These are phyloP conservation scores for Plectus sambesii DNA, from an alignment of 1,140 invertebrate species.

Conservation along the genomic window DNA sequence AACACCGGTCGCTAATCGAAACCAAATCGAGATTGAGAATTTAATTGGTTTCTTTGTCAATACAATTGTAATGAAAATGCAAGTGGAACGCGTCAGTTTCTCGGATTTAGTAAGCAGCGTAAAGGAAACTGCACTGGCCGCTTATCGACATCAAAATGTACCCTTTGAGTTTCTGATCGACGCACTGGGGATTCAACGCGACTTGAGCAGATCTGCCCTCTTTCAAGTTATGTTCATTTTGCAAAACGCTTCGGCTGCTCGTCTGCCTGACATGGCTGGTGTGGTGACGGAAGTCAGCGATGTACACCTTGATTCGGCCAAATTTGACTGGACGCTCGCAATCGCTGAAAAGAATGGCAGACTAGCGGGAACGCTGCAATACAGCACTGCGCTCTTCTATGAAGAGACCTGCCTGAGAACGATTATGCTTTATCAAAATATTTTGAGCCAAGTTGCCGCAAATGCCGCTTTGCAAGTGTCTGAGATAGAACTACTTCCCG, in stretches of 20 bases:
- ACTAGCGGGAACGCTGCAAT: no score
- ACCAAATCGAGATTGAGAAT: constrained; percentile 7
- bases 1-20: constrained; percentile 10
- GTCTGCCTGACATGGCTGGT: not conserved
- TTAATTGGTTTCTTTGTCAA: constrained; percentile 16
- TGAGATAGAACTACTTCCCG: no score
- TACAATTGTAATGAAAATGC: constrained; percentile 13
- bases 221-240: constrained; percentile 10
- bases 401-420: not conserved
- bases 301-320: not conserved
- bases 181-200: constrained; percentile 6
- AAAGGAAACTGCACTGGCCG: not conserved
- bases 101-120: constrained; percentile 1
- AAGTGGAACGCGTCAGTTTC: not conserved
- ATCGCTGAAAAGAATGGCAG: constrained; percentile 4
- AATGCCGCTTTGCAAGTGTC: no score
- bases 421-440: no score
- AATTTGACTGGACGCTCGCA: constrained; percentile 5
- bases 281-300: constrained; percentile 3
- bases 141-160: constrained; percentile 11
- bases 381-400: constrained; percentile 4
- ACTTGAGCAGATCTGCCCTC: not conserved
- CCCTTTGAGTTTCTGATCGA: constrained; percentile 4
- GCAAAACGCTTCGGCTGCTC: constrained; percentile 1
- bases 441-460: no score